Base-by-base conservation (phyloP, 2,888 invertebrate genomes). In the Venustoraphidia nigricollis region DNA sequence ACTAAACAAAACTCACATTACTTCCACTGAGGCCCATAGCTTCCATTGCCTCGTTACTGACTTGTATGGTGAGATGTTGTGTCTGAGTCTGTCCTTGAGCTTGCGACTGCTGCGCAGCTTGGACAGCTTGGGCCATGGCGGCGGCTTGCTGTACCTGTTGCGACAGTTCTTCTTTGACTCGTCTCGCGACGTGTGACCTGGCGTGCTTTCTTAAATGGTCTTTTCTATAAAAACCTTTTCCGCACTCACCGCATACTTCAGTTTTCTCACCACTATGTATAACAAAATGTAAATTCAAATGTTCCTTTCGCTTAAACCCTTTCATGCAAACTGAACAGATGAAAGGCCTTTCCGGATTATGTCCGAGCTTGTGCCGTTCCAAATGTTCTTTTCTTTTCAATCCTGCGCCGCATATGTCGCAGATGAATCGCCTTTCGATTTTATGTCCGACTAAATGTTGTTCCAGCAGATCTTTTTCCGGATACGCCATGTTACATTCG, bases 221-320 rank as follows among this genome's bases (percentile, higher is more conserved):
- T 60, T 85, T 86, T 47, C 85, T 73, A 62, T 84, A 84, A 63
- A 83, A 83, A 36, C 83, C 83, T 65, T 85, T 85, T 41, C 83
- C 83, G 58, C 85, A 86, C 61, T 83, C 80, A 36, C 70, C 73
- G 62, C 85, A 86, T 53, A 83, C 79, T 64, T 87, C 85, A 6
- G 83, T 85, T 67, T 87, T 87, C 63, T 84, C 81, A 36, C 87
- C 87, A 48, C 85, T 84, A 68, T 88, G 88, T 62, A 87, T 88
- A 57, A 87, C 85, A 57, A 81, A 81, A 67, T 88, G 88, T 53
- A 87, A 72, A 65, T 85, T 86, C 58, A 88, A 73, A 58, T 88
- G 87, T 61, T 88, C 87, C 63, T 85, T 81, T 50, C 87, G 74
- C 63, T 87, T 86, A 68, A 86, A 86, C 6, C 79, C 82, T 65